These are phyloP conservation scores for Hemaris fuciformis DNA, from an alignment of 2,888 invertebrate species.

Conservation along the genomic window DNA sequence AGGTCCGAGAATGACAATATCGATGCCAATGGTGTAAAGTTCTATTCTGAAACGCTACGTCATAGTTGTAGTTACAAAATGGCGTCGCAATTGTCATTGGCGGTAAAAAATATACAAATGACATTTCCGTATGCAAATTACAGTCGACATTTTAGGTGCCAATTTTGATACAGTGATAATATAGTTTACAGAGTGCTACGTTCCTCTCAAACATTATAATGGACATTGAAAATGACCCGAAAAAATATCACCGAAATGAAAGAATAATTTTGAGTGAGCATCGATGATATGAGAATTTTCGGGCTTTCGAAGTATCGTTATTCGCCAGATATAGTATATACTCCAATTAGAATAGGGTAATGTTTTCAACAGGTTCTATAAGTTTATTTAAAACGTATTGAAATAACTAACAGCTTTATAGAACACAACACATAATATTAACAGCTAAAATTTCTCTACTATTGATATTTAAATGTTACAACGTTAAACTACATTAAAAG, in stretches of 20 bases:
- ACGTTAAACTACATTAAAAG: background rate
- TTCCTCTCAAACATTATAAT: constrained; percentile 38
- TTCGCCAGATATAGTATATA: background rate
- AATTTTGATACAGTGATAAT: constrained; percentile 45
- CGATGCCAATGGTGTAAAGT: background rate
- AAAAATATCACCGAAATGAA: background rate
- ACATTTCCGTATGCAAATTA: constrained; percentile 34
- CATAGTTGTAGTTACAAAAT: background rate
- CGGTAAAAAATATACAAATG: constrained; percentile 24
- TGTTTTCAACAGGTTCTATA: background rate
- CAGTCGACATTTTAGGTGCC: constrained; percentile 44
- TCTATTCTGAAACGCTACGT: background rate
- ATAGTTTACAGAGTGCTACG: constrained; percentile 64
- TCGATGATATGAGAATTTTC: background rate
- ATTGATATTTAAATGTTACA: constrained; percentile 2
- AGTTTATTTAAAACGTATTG: background rate
- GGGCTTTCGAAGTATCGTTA: background rate
- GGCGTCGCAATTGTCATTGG: background rate
- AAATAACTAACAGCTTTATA: constrained; percentile 2
- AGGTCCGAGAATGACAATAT: background rate
- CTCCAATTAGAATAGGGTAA: background rate
- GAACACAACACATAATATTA: background rate
- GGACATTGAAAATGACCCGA: constrained; percentile 4
- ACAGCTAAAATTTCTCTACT: constrained; percentile 9
- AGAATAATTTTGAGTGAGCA: background rate